A percentile compares a stretch with the other conserved stretches of the same genome.
Evolutionary conservation across 2,797 vertebrate genomes (phyloP).

Genomic region (Acanthurus tractus): DNA sequence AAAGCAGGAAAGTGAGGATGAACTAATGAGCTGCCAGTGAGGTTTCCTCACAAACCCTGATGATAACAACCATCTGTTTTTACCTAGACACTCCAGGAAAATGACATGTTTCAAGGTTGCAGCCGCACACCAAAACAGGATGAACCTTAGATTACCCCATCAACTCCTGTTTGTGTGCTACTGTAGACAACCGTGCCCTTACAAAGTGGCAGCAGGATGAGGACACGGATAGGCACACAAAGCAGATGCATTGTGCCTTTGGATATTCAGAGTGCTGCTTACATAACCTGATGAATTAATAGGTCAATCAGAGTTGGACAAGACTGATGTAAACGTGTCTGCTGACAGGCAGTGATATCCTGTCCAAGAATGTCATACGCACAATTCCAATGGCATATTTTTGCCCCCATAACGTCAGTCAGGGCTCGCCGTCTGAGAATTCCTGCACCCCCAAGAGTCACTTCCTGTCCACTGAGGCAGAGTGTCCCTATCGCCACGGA

Average conservation of each 20-base stretch:
- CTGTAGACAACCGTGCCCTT: slow-evolving; percentile 67
- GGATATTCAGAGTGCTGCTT: slow-evolving; percentile 35
- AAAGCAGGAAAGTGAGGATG: slow-evolving; percentile 46
- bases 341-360: slow-evolving; percentile 69
- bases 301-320: slow-evolving; percentile 62
- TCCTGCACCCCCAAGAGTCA: slow-evolving; percentile 60
- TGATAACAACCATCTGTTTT: slow-evolving; percentile 81
- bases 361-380: slow-evolving; percentile 43
- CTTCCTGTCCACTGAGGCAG: slow-evolving; percentile 79
- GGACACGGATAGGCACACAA: slow-evolving; percentile 49
- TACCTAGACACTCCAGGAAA: slow-evolving; percentile 76
- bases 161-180: slow-evolving; percentile 76
- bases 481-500: slow-evolving; percentile 71
- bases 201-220: slow-evolving; percentile 79
- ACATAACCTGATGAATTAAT: slow-evolving; percentile 66
- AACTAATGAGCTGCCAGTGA: slow-evolving; percentile 70
- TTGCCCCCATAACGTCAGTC: slow-evolving; percentile 44
- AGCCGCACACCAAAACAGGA: slow-evolving; percentile 85
- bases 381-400: slow-evolving; percentile 49
- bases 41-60: slow-evolving; percentile 64
- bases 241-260: slow-evolving; percentile 30
- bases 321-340: slow-evolving; percentile 76
- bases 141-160: slow-evolving; percentile 74
- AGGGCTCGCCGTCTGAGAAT: slow-evolving; percentile 68
- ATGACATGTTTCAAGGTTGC: slow-evolving; percentile 83